Conservation (phyloP, 2,113 vertebrate genomes). For the Grus americana region DNA sequence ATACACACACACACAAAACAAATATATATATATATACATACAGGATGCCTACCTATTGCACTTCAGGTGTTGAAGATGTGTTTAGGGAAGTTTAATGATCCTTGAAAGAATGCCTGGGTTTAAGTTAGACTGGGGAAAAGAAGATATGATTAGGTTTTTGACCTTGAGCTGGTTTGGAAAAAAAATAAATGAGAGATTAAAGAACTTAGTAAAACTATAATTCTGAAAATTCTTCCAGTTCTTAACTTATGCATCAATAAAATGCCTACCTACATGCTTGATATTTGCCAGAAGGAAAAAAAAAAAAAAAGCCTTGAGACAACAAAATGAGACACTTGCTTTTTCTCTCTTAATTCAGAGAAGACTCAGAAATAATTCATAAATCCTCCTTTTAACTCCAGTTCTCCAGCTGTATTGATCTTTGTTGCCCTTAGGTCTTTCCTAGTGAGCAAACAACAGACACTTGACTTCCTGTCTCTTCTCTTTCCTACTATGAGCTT, state of each 20-base stretch:
- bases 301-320: background rate
- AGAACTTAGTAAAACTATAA: background rate
- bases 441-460: constrained; percentile 1
- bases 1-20: background rate
- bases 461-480: constrained; percentile 14
- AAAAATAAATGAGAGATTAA: background rate
- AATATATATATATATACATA: background rate
- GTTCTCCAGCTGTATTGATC: constrained; percentile 22
- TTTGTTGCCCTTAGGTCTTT: constrained; percentile 10
- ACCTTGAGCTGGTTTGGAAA: background rate
- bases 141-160: background rate
- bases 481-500: background rate
- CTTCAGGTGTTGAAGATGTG: background rate
- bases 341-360: background rate
- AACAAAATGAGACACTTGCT: background rate
- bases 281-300: background rate
- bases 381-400: constrained; percentile 14
- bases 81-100: background rate
- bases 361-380: constrained; percentile 37
- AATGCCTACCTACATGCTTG: background rate
- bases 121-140: background rate
- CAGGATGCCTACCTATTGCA: background rate
- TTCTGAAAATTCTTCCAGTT: background rate
- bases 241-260: background rate
- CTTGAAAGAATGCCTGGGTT: background rate